Evolutionary conservation across 2,888 invertebrate species (phyloP).

Genomic region (Furcula furcula): DNA sequence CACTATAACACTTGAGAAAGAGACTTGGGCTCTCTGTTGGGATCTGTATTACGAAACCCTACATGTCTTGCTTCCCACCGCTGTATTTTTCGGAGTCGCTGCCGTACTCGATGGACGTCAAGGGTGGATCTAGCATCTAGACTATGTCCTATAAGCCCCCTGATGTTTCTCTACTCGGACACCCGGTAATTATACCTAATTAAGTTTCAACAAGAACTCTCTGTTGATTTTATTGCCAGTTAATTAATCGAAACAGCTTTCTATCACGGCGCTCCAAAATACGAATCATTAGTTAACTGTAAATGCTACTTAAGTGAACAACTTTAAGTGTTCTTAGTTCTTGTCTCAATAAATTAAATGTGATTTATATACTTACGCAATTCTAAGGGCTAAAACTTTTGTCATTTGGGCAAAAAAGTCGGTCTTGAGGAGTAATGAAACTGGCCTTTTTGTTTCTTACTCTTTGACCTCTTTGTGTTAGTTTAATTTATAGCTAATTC

Average conservation of each 20-base stretch:
- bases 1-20: too few species aligned
- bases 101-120: too few species aligned
- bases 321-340: slow-evolving; percentile 57
- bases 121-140: too few species aligned
- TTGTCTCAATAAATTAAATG: slow-evolving; percentile 75
- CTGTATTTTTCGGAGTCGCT: too few species aligned
- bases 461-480: slow-evolving; percentile 23
- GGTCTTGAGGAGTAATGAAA: slow-evolving; percentile 56
- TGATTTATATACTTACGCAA: slow-evolving; percentile 65
- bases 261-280: slow-evolving; percentile 27
- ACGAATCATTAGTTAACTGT: slow-evolving; percentile 63
- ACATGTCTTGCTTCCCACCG: too few species aligned
- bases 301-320: slow-evolving; percentile 46
- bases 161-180: too few species aligned
- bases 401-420: slow-evolving; percentile 44
- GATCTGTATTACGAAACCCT: too few species aligned
- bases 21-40: too few species aligned
- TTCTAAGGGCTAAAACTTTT: slow-evolving; percentile 55
- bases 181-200: too few species aligned
- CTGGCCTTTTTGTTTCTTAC: slow-evolving; percentile 49
- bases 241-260: slow-evolving; percentile 29
- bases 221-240: slow-evolving; percentile 23
- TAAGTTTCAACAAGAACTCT: slow-evolving; percentile 15
- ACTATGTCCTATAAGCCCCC: too few species aligned
- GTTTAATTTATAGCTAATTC: slow-evolving; percentile 38